Percentiles rank a stretch among this genome's conserved stretches.
These are phyloP conservation scores for Bilobella aurantiaca DNA, from an alignment of 1,140 invertebrate genomes.

Conservation along the genomic window DNA sequence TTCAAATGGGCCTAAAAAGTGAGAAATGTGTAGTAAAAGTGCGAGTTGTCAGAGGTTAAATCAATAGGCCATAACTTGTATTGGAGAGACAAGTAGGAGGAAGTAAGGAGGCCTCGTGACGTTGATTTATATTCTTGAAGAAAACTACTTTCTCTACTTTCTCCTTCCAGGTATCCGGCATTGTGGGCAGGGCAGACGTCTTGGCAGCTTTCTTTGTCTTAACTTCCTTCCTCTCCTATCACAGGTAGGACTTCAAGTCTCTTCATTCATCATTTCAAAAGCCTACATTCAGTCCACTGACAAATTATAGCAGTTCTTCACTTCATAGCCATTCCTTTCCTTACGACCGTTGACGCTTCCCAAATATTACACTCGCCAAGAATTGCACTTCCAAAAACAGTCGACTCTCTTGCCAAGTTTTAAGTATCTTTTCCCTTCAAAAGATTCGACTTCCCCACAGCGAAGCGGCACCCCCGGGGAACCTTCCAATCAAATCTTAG, in stretches of 20 bases:
- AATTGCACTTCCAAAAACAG: slow-evolving; percentile 9
- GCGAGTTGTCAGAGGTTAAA: neutral
- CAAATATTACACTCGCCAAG: too few species aligned
- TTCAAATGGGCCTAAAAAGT: neutral
- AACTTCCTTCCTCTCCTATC: slow-evolving; percentile 68
- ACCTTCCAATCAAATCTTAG: slow-evolving; percentile 20
- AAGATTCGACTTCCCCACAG: too few species aligned
- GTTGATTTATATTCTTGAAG: neutral
- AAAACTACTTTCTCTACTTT: slow-evolving; percentile 16
- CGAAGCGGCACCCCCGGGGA: slow-evolving; percentile 17
- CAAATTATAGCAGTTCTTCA: neutral
- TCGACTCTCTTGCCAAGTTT: slow-evolving; percentile 9
- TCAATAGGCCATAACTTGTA: slow-evolving; percentile 4
- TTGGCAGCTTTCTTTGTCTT: slow-evolving; percentile 84
- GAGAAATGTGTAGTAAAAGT: neutral
- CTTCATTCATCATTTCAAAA: slow-evolving; percentile 1
- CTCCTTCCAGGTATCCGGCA: slow-evolving; percentile 72
- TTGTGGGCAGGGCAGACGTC: slow-evolving; percentile 88
- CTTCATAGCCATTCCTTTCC: too few species aligned
- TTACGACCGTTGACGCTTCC: too few species aligned
- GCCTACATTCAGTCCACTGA: neutral
- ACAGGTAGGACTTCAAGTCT: slow-evolving; percentile 49
- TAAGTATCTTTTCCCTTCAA: slow-evolving; percentile 9
- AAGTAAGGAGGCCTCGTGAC: neutral
- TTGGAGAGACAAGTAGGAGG: neutral